Evolutionary conservation across 2,113 vertebrate genomes (phyloP), one percentile per base, ranked within the genome.

Genomic region (Bufo gargarizans): DNA sequence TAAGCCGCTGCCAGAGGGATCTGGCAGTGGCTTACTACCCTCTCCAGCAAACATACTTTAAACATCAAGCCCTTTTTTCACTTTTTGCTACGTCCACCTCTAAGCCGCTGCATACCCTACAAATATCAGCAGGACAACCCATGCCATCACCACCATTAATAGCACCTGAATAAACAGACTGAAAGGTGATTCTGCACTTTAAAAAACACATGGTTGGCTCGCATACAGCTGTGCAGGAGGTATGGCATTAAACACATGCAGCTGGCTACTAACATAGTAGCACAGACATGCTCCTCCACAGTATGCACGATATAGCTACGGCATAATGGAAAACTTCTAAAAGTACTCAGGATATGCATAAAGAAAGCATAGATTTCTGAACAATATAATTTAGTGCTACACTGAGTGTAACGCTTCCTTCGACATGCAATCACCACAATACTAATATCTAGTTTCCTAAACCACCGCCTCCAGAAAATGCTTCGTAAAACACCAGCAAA

Each of bases 161-260:
- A 83, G 87, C 71, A 88, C 80, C 67, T 74, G 65, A 77, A 80
- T 8, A 65, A 17, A 12, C 65, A 61, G 55, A 88, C 63, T 13
- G 12, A 22, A 72, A 22, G 56, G 22, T 7, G 1, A 12, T 71
- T 71, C 1, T 12, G 22, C 1, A 71, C 22, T 45, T 45, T 45
- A 45, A 72, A 45, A 45, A 72, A 45, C 3, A 72, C 45, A n/a
- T 7, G 49, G 17, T 77, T 78, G 61, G 59, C 61, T 80, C n/a
- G 56, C 22, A 55, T 61, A 63, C 50, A 65, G 16, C 45, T 22
- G 9, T 71, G 63, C 22, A 58, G 22, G 61, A 67, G 85, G 11
- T 22, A 67, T 50, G 45, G 20, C 58, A 49, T 77, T 43, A 77
- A 16, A 47, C 14, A 17, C 43, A 22, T 22, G 53, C 77, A 79